A percentile compares a stretch with the other conserved stretches of the same genome.
Evolutionary conservation across 1,140 invertebrate genomes (phyloP).

Genomic region (Mamestra configurata): DNA sequence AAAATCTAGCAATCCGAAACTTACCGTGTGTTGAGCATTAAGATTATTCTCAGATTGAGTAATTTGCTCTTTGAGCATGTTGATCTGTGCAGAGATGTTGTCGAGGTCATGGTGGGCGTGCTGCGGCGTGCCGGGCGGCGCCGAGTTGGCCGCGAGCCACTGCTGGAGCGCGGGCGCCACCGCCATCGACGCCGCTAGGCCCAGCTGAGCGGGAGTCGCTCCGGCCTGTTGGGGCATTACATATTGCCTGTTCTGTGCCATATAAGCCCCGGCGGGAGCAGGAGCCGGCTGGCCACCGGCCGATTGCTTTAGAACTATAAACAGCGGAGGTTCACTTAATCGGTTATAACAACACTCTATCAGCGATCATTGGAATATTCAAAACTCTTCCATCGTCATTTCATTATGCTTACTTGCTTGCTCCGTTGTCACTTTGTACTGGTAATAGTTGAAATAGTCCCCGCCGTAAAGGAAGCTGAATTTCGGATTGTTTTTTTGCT

Average conservation of each 20-base stretch:
- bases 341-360: slow-evolving; percentile 79
- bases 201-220: slow-evolving; percentile 78
- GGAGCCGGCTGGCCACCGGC: slow-evolving; percentile 84
- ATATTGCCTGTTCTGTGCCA: slow-evolving; percentile 88
- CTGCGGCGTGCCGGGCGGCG: slow-evolving; percentile 68
- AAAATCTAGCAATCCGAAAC: slow-evolving; percentile 49
- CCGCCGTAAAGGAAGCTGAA: slow-evolving; percentile 99
- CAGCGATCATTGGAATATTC: slow-evolving; percentile 78
- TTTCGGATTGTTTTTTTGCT: slow-evolving; percentile 98
- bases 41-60: slow-evolving; percentile 98
- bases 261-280: slow-evolving; percentile 85
- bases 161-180: slow-evolving; percentile 82
- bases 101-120: slow-evolving; percentile 84
- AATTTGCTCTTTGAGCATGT: slow-evolving; percentile 96
- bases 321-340: slow-evolving; percentile 87
- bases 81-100: slow-evolving; percentile 91
- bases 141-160: slow-evolving; percentile 82
- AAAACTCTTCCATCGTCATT: slow-evolving; percentile 77
- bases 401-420: slow-evolving; percentile 93
- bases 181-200: slow-evolving; percentile 77
- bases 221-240: slow-evolving; percentile 87
- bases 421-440: slow-evolving; percentile 97
- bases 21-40: slow-evolving; percentile 96
- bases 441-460: slow-evolving; percentile 98
- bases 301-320: slow-evolving; percentile 88